Conservation (phyloP, 2,888 invertebrate species). For the Rhagophthalmus giganteus region DNA sequence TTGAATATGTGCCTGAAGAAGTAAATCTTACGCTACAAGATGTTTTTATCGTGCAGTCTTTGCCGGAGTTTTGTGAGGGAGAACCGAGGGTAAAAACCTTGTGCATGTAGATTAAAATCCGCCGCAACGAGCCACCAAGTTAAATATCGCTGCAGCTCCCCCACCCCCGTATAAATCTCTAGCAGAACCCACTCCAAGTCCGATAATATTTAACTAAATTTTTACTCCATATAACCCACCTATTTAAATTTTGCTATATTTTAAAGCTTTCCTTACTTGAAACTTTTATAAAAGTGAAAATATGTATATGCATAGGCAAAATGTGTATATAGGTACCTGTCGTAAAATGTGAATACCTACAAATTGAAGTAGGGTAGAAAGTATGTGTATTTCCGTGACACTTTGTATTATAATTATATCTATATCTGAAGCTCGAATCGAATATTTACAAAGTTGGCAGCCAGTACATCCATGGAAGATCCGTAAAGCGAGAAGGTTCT, state of each 20-base stretch:
- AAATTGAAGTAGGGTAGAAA: too few relatives aligned
- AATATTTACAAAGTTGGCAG: constrained; percentile 25
- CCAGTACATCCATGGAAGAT: constrained; percentile 27
- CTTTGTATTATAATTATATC: neutral
- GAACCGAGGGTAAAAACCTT: constrained; percentile 53
- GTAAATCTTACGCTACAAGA: constrained; percentile 58
- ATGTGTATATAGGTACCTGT: too few relatives aligned
- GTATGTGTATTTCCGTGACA: neutral
- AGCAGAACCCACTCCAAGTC: constrained; percentile 51
- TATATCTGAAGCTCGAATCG: constrained; percentile 9
- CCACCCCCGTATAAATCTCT: constrained; percentile 53
- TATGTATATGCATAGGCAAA: too few relatives aligned
- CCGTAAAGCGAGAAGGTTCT: constrained; percentile 32
- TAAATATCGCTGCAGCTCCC: constrained; percentile 54
- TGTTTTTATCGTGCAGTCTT: constrained; percentile 57
- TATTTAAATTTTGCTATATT: too few relatives aligned
- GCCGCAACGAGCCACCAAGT: constrained; percentile 52
- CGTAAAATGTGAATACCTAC: too few relatives aligned
- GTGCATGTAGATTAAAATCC: constrained; percentile 58
- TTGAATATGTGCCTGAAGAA: constrained; percentile 58
- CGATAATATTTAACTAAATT: constrained; percentile 57
- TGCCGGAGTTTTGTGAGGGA: constrained; percentile 51
- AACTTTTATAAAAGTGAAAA: too few relatives aligned
- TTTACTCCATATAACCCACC: constrained; percentile 53
- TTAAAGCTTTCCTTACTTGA: too few relatives aligned